These are phyloP conservation scores for Sinonovacula constricta DNA, from an alignment of 1,140 invertebrate species.

Conservation along the genomic window DNA sequence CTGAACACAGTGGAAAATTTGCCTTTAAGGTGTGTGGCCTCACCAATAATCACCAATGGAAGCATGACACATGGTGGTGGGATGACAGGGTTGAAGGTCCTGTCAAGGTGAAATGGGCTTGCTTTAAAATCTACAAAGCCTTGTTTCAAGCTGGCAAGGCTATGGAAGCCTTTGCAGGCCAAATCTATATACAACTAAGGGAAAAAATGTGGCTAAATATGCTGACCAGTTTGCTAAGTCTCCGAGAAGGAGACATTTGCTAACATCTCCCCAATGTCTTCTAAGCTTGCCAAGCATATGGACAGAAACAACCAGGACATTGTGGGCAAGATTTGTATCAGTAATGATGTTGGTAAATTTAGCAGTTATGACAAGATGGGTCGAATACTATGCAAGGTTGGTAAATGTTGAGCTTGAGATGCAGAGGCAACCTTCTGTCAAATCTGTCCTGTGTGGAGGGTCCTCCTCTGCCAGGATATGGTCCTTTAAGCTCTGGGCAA, in stretches of 20 bases:
- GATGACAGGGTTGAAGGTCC: slow-evolving; percentile 15
- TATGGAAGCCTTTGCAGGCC: neutral
- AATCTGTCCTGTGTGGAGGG: slow-evolving; percentile 14
- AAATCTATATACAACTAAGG: slow-evolving; percentile 12
- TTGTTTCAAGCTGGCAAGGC: slow-evolving; percentile 1
- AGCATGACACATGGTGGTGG: slow-evolving; percentile 28
- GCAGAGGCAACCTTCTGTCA: slow-evolving; percentile 21
- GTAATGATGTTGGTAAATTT: slow-evolving; percentile 20
- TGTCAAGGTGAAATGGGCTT: neutral
- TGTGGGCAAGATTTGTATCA: slow-evolving; percentile 20
- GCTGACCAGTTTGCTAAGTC: slow-evolving; percentile 15
- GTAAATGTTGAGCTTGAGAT: slow-evolving; percentile 33
- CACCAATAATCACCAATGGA: slow-evolving; percentile 30
- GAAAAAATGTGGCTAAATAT: neutral
- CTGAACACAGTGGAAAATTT: too few relatives aligned
- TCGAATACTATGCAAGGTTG: slow-evolving; percentile 22
- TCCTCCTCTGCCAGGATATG: slow-evolving; percentile 7
- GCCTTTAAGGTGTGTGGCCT: slow-evolving; percentile 13
- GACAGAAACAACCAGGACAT: slow-evolving; percentile 33
- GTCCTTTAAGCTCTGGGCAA: slow-evolving; percentile 9
- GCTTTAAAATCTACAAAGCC: slow-evolving; percentile 25
- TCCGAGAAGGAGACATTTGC: slow-evolving; percentile 21
- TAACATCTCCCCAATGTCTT: slow-evolving; percentile 14
- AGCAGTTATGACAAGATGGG: slow-evolving; percentile 23
- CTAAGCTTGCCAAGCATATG: slow-evolving; percentile 33